These are phyloP conservation scores for Rhinogobio ventralis DNA, from an alignment of 2,797 vertebrate genomes.

Conservation along the genomic window DNA sequence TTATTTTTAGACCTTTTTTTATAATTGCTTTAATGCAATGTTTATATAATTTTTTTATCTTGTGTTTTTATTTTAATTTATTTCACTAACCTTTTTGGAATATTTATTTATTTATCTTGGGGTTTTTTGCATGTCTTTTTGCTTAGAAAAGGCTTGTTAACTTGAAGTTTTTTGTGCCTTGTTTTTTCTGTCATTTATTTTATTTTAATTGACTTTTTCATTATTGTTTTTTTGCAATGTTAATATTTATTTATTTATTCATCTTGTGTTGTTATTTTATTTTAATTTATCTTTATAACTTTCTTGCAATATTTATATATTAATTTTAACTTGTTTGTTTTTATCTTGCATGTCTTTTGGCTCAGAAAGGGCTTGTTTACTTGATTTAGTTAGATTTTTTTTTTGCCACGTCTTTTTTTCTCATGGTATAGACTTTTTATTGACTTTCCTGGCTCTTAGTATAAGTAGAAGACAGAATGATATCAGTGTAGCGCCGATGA, in stretches of 20 bases:
- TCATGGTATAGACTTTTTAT: not conserved
- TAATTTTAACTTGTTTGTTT: not conserved
- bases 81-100: no score
- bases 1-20: not conserved
- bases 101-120: not conserved
- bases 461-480: constrained; percentile 11
- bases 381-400: no score
- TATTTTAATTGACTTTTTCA: not conserved
- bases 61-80: no score
- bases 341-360: not conserved
- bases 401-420: not conserved
- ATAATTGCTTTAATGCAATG: not conserved
- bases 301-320: not conserved
- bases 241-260: not conserved
- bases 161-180: not conserved
- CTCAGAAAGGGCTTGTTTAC: not conserved
- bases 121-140: no score
- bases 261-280: not conserved
- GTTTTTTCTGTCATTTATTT: not conserved
- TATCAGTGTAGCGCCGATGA: constrained; percentile 1
- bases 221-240: not conserved
- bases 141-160: not conserved
- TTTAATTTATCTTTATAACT: no score
- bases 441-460: not conserved
- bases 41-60: no score